These are phyloP conservation scores for Pristiophorus japonicus DNA, from an alignment of 2,113 vertebrate genomes.

Conservation along the genomic window DNA sequence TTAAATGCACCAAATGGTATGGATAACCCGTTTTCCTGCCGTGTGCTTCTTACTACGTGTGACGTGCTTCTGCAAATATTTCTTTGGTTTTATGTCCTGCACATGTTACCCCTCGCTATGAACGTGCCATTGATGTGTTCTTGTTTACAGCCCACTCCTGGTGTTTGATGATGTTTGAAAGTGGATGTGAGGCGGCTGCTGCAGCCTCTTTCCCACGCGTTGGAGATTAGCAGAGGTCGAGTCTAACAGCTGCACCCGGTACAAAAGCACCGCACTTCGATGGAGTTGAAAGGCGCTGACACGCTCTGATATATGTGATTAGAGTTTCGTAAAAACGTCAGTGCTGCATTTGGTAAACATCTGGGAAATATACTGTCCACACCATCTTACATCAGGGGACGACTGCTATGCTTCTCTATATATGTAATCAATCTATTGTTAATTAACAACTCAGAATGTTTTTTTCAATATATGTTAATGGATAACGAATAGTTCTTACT, in stretches of 20 bases:
- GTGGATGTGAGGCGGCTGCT: constrained; percentile 16
- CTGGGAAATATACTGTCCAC: neutral
- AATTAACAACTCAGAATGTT: too few relatives aligned
- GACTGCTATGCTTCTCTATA: neutral
- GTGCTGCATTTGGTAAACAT: constrained; percentile 1
- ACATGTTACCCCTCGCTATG: neutral
- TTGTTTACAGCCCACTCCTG: neutral
- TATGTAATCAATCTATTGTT: too few relatives aligned
- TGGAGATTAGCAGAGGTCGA: constrained; percentile 25
- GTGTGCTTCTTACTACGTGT: neutral
- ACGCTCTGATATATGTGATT: neutral
- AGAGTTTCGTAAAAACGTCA: neutral
- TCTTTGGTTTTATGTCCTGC: too few relatives aligned
- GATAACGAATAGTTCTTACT: neutral
- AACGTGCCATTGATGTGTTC: neutral
- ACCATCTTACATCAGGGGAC: neutral
- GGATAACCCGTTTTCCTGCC: neutral
- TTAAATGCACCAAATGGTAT: neutral
- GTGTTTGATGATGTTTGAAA: constrained; percentile 26
- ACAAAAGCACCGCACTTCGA: neutral
- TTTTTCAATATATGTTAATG: too few relatives aligned
- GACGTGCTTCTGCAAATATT: neutral
- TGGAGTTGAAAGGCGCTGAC: neutral
- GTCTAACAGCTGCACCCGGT: constrained; percentile 26
- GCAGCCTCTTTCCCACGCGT: constrained; percentile 22